A percentile compares a stretch with the other conserved stretches of the same genome.
Conservation (phyloP, 2,888 invertebrate species). For the Drosophila prolongata region DNA sequence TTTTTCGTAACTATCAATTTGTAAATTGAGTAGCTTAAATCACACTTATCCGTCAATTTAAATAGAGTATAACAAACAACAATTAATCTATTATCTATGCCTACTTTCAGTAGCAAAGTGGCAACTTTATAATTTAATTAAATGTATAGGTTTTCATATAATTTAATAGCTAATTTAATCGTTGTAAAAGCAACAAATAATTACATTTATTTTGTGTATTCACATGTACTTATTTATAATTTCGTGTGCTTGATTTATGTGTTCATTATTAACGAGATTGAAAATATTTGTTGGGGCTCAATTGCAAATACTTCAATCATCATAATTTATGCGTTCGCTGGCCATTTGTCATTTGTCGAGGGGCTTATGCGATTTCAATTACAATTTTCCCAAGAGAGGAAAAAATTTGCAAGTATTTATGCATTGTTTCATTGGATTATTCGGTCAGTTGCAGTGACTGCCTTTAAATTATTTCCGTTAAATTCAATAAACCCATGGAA, state of each 20-base stretch:
- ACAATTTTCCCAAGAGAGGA: constrained; percentile 8
- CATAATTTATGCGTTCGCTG: constrained; percentile 34
- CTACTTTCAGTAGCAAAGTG: constrained; percentile 51
- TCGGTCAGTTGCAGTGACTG: constrained; percentile 19
- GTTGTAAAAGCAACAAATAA: constrained; percentile 10
- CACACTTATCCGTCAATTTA: constrained; percentile 31
- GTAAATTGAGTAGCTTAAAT: constrained; percentile 31
- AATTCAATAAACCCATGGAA: constrained; percentile 5
- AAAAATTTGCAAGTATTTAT: constrained; percentile 8
- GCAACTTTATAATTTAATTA: constrained; percentile 55
- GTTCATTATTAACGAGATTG: constrained; percentile 55
- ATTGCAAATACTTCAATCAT: constrained; percentile 67
- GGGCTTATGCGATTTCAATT: constrained; percentile 12
- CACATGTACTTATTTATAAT: constrained; percentile 9
- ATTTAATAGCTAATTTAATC: constrained; percentile 25
- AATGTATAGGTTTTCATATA: constrained; percentile 16
- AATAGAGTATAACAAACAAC: constrained; percentile 38
- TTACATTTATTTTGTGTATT: constrained; percentile 9
- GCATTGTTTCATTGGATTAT: constrained; percentile 28
- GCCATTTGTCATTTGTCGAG: constrained; percentile 24
- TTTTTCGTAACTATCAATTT: constrained; percentile 9
- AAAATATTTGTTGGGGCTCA: constrained; percentile 75
- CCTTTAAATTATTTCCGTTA: constrained; percentile 2
- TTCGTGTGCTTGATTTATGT: constrained; percentile 10
- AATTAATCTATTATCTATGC: constrained; percentile 37